These are phyloP conservation scores for Brachirus orientalis DNA, from an alignment of 2,113 vertebrate species.

Conservation along the genomic window DNA sequence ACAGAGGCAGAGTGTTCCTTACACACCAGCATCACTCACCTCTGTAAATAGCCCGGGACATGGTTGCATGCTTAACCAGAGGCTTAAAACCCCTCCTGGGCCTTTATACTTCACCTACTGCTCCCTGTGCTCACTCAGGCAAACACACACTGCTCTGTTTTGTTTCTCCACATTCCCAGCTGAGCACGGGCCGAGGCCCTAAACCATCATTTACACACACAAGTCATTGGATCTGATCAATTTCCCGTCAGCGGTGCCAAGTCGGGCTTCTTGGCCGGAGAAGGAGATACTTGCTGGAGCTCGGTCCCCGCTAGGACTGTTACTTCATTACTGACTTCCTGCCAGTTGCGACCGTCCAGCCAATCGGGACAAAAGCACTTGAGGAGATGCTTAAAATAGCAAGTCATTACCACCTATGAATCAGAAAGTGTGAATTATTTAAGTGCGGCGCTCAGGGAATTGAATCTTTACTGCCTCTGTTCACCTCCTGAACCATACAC, in stretches of 20 bases:
- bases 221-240: constrained; percentile 54
- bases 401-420: constrained; percentile 59
- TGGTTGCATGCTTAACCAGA: constrained; percentile 55
- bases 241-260: constrained; percentile 43
- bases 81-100: constrained; percentile 49
- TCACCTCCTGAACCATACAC: too few species aligned
- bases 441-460: constrained; percentile 26
- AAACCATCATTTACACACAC: constrained; percentile 58
- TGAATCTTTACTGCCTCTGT: constrained; percentile 1
- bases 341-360: constrained; percentile 26
- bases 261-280: constrained; percentile 29
- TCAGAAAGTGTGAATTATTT: constrained; percentile 60
- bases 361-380: constrained; percentile 31
- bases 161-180: constrained; percentile 8
- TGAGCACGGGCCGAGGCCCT: constrained; percentile 20
- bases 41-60: constrained; percentile 72
- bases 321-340: constrained; percentile 32
- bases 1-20: constrained; percentile 58
- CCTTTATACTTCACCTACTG: constrained; percentile 34
- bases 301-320: constrained; percentile 17
- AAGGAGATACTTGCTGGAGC: constrained; percentile 26
- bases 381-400: constrained; percentile 57
- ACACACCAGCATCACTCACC: constrained; percentile 62
- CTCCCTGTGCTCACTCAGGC: constrained; percentile 9
- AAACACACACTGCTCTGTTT: constrained; percentile 15